These are phyloP conservation scores for Pycnonotus jocosus DNA, from an alignment of 2,113 vertebrate genomes.

Conservation along the genomic window DNA sequence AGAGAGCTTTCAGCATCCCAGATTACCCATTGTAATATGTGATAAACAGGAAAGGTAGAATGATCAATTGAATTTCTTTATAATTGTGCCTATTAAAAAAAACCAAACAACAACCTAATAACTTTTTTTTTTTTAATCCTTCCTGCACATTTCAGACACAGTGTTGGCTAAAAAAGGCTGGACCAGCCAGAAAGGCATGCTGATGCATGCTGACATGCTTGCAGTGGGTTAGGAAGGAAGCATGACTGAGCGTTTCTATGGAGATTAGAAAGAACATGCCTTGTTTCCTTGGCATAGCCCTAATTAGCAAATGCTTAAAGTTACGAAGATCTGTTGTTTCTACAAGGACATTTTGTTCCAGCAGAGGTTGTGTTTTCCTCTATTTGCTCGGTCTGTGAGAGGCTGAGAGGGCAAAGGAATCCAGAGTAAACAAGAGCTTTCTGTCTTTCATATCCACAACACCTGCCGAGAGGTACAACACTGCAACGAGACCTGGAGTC, in stretches of 20 bases:
- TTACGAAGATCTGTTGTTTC: background rate
- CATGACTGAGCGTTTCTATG: background rate
- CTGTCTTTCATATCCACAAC: background rate
- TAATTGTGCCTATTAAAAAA: background rate
- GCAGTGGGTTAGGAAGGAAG: slow-evolving; percentile 54
- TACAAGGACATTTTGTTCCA: slow-evolving; percentile 34
- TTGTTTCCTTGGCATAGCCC: background rate
- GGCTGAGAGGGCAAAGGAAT: background rate
- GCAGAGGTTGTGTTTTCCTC: slow-evolving; percentile 5
- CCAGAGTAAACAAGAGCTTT: background rate
- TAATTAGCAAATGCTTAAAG: slow-evolving; percentile 26
- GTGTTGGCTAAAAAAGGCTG: background rate
- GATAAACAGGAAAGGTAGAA: slow-evolving; percentile 20
- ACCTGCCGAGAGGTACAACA: background rate
- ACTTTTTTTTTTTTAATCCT: background rate
- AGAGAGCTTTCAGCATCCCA: background rate
- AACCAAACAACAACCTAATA: background rate
- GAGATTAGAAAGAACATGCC: slow-evolving; percentile 4
- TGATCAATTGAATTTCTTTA: background rate
- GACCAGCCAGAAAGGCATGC: background rate
- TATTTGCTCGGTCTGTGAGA: background rate
- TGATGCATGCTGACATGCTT: background rate
- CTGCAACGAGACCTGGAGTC: background rate
- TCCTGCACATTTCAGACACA: background rate
- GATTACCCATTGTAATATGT: background rate